These are phyloP conservation scores for Alexandromys fortis DNA, from an alignment of 2,113 vertebrate species.

Conservation along the genomic window DNA sequence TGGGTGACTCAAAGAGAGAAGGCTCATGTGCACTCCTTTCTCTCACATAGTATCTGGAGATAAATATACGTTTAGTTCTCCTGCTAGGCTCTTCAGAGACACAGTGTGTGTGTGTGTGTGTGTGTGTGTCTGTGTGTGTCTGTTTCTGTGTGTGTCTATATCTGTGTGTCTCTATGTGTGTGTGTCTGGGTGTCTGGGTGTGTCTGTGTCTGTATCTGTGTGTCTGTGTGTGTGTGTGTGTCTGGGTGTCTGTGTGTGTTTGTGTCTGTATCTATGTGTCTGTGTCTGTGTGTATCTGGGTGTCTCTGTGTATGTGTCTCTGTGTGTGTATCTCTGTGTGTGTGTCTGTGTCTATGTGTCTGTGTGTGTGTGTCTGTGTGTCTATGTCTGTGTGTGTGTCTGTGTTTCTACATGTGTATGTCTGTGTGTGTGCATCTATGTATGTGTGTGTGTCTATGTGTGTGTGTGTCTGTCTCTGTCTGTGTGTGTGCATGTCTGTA, in stretches of 20 bases:
- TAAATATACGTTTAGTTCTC: not conserved
- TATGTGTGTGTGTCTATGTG: not conserved
- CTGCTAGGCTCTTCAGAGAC: not conserved
- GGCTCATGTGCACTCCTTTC: not conserved
- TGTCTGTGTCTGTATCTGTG: not conserved
- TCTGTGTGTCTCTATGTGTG: not conserved
- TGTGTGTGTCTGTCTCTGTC: not conserved
- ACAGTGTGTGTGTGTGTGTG: not conserved
- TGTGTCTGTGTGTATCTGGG: not conserved
- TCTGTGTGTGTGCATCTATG: too few species aligned
- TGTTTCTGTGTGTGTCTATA: too few species aligned
- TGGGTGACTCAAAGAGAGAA: not conserved
- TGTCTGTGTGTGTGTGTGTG: too few species aligned
- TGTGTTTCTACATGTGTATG: not conserved
- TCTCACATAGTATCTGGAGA: not conserved
- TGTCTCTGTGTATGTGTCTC: too few species aligned
- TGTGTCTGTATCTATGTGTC: not conserved
- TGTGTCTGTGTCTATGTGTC: too few species aligned
- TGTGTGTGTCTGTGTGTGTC: not conserved
- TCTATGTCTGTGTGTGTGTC: too few species aligned
- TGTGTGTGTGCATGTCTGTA: too few species aligned
- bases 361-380: too few species aligned
- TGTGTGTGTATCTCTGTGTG: not conserved
- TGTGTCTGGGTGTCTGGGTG: fast-evolving
- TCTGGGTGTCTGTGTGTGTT: too few species aligned